Evolutionary conservation across 1,140 invertebrate species (phyloP).

Genomic region (Maconellicoccus hirsutus): DNA sequence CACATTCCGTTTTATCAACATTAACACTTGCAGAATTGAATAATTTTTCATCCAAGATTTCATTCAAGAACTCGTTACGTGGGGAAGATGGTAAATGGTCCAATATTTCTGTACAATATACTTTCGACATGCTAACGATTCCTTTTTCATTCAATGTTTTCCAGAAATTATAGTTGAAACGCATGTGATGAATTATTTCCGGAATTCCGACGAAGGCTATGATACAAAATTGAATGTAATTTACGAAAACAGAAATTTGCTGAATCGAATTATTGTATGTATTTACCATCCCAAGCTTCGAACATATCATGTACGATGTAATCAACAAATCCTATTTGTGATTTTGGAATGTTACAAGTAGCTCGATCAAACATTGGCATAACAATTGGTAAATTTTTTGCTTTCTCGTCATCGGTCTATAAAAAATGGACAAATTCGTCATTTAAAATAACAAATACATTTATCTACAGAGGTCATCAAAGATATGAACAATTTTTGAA

Average conservation of each 20-base stretch:
- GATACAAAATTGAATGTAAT: neutral
- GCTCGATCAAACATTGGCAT: conserved; percentile 93
- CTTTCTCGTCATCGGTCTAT: conserved; percentile 27
- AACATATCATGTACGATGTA: conserved; percentile 96
- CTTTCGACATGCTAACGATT: conserved; percentile 25
- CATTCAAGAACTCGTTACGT: neutral
- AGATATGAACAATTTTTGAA: conserved; percentile 32
- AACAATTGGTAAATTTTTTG: conserved; percentile 43
- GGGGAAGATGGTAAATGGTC: neutral
- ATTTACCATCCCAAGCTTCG: conserved; percentile 87
- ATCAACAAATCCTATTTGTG: conserved; percentile 92
- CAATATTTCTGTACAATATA: conserved; percentile 5
- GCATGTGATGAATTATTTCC: conserved; percentile 69
- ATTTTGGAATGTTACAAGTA: conserved; percentile 88
- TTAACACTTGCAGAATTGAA: neutral
- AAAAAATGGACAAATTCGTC: neutral
- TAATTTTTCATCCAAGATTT: neutral
- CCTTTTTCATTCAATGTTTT: conserved; percentile 45
- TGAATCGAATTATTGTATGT: too few species aligned
- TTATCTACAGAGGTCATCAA: too few species aligned
- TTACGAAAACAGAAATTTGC: too few species aligned
- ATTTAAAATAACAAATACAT: too few species aligned
- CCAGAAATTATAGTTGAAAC: conserved; percentile 82
- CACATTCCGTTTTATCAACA: neutral
- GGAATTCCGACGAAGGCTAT: conserved; percentile 86